Evolutionary conservation across 2,113 vertebrate genomes (phyloP), one percentile per base, ranked within the genome.

Genomic region (Silurus glanis): DNA sequence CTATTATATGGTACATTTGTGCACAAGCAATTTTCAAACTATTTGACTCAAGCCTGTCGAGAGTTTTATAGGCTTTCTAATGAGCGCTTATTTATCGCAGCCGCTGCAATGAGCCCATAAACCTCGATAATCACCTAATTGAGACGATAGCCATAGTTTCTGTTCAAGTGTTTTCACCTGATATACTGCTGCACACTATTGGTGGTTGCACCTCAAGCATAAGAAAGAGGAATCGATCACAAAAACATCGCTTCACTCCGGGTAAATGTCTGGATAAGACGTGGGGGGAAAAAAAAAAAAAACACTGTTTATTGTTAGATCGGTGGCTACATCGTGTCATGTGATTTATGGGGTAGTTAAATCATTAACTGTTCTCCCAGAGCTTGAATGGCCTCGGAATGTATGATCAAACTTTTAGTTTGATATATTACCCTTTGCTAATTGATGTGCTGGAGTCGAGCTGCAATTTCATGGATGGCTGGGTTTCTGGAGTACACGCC

Each of bases 71-170:
- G 80, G 10, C 59, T 72, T 66, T 56, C 85, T 87, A 82, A 87
- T 83, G 85, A 87, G 83, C 80, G 83, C 89, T 88, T 87, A 87
- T 89, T 85, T 87, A 84, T 90, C 85, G 47, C 84, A 49, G 80
- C 79, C 78, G 53, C 69, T 82, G 74, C 84, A 83, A 87, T 89
- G 87, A 87, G 78, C 83, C 74, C 74, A 87, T 87, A 84, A 83
- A 83, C 85, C 79, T 72, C 51, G 53, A 74, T 85, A 83, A 87
- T 89, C 88, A 83, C 83, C 86, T 85, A 76, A 72, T 81, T 87
- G 83, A 80, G 80, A 79, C 76, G 75, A 84, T 56, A 55, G 64
- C 66, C 66, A 58, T 64, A 85, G 64, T 89, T 87, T 83, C 83
- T 19, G 28, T 58, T 53, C 16, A 82, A 55, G 61, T 85, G 69